Evolutionary conservation across 2,113 vertebrate genomes (phyloP), one percentile per base, ranked within the genome.

Genomic region (Tupaia tana): DNA sequence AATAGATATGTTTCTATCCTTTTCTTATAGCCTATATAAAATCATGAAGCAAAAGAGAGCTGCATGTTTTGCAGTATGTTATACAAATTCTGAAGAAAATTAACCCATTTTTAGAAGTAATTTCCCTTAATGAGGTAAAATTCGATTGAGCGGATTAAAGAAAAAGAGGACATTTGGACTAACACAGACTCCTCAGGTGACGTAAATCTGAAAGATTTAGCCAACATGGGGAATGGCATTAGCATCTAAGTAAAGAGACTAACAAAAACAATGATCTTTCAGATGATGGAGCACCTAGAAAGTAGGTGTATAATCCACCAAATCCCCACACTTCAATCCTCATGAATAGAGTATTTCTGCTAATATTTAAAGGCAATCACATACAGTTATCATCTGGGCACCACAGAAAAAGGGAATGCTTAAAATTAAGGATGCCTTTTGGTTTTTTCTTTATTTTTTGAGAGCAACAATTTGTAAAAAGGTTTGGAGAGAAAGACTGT

Each of bases 41-140:
- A 83, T 61, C 29, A 31, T 61, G 34, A 91, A 67, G 71, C 34
- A 61, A 71, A 90, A 66, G 52, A 63, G 1, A 63, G n/a, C 29
- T 93, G 67, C 20, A 56, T n/a, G 43, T 59, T 95, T 90, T 87
- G 56, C 27, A 86, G 20, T 9, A 20, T 43, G 59, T 52, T 52
- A 78, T 31, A 85, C 22, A 86, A 92, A 95, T 34, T 58, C 63
- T 78, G 25, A 91, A 83, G 1, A 84, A 7, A 83, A 77, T 74
- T 87, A 74, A 94, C 58, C 86, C 85, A 84, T 61, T 69, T 31
- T 91, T 59, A 88, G 73, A 84, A 93, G 64, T 22, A 89, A 73
- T 89, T 81, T 89, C 24, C 92, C 34, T 29, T 74, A 82, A 29
- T 14, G 11, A 93, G 20, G 71, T 27, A 86, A 90, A 79, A 93